Conservation (phyloP, 2,797 vertebrate genomes). For the Tolypeutes matacus region DNA sequence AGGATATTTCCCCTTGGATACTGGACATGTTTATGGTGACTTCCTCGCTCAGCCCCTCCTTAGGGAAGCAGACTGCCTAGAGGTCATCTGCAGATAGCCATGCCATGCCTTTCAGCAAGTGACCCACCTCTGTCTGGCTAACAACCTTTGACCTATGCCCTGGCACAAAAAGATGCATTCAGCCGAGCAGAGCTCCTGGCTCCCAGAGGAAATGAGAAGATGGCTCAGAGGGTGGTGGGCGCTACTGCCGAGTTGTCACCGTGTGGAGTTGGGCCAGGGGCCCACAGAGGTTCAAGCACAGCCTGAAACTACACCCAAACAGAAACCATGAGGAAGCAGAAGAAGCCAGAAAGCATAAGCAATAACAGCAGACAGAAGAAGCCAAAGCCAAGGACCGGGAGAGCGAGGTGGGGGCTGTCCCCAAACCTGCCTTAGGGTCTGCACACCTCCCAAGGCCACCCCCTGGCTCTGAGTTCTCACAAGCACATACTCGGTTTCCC, state of each 20-base stretch:
- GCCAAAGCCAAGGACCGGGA: background rate
- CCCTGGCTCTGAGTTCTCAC: background rate
- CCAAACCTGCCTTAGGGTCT: background rate
- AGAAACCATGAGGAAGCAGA: background rate
- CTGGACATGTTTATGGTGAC: background rate
- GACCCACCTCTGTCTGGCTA: background rate
- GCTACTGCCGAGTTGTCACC: background rate
- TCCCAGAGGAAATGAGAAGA: background rate
- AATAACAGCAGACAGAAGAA: too few species aligned
- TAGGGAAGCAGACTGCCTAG: background rate
- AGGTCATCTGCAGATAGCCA: background rate
- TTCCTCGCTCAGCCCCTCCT: background rate
- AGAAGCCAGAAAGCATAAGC: background rate
- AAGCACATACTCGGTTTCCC: background rate
- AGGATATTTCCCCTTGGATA: background rate
- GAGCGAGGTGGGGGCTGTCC: background rate
- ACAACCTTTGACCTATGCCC: background rate
- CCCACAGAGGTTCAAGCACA: too few species aligned
- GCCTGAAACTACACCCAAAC: too few species aligned
- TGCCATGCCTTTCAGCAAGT: accelerated
- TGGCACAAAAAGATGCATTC: background rate
- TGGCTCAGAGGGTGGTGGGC: too few species aligned
- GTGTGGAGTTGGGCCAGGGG: too few species aligned
- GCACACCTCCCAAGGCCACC: background rate
- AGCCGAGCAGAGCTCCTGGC: too few species aligned